These are phyloP conservation scores for Tachina lurida DNA, from an alignment of 2,888 invertebrate genomes.

Conservation along the genomic window DNA sequence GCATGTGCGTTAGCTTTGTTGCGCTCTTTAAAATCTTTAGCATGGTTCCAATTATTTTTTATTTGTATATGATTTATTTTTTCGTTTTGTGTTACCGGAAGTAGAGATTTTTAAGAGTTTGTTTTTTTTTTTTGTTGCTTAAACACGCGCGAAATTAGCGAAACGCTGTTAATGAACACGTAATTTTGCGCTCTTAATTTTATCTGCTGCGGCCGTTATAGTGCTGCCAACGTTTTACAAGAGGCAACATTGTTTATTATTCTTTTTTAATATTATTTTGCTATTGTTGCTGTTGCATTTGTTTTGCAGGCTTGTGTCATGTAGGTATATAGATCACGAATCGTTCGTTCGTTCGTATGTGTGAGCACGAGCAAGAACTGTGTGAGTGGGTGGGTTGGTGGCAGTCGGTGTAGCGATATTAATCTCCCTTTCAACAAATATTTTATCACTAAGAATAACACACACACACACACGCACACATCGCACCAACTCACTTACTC, in stretches of 20 bases:
- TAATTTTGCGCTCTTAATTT: constrained; percentile 56
- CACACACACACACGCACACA: neutral
- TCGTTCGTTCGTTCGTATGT: constrained; percentile 66
- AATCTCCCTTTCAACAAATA: constrained; percentile 55
- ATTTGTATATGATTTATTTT: neutral
- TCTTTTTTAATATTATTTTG: neutral
- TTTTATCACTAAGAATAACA: constrained; percentile 44
- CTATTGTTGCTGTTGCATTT: constrained; percentile 28
- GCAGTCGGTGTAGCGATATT: constrained; percentile 44
- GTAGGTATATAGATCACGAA: constrained; percentile 61
- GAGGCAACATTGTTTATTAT: constrained; percentile 57
- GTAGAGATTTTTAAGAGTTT: constrained; percentile 35
- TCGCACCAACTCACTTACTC: neutral
- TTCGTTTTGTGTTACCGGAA: constrained; percentile 29
- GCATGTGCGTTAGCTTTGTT: neutral
- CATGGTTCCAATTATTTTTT: neutral
- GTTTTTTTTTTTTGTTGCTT: neutral
- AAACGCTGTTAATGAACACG: constrained; percentile 46
- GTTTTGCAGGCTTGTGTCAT: constrained; percentile 41
- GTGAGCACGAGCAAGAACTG: constrained; percentile 58
- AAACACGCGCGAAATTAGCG: constrained; percentile 62
- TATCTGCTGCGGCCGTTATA: constrained; percentile 64
- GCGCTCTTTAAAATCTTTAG: neutral
- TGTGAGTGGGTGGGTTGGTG: constrained; percentile 62
- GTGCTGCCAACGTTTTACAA: constrained; percentile 59